Percentiles rank a stretch among this genome's conserved stretches.
Evolutionary conservation across 23 tunicate genomes (phyloP).

Genomic region (Trididemnum miniatum): DNA sequence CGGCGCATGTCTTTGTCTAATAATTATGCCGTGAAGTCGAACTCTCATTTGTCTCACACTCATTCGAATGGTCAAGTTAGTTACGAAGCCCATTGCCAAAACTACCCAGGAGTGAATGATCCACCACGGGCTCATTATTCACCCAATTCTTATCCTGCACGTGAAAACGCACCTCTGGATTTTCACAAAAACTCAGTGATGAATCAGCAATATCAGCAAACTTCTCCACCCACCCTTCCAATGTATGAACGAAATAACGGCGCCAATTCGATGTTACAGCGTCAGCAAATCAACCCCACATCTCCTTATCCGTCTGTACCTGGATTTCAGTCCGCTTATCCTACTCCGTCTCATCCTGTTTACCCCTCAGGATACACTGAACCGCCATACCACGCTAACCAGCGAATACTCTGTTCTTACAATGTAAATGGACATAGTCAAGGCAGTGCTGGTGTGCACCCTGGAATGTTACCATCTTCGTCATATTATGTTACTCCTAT

Average conservation of each 20-base stretch:
- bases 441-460: not conserved
- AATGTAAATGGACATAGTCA: not conserved
- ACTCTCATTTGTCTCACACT: not conserved
- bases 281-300: conserved; percentile 1
- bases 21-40: not conserved
- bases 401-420: not conserved
- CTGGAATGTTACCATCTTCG: not conserved
- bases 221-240: not conserved
- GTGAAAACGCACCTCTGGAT: not conserved
- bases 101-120: not conserved
- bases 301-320: conserved; percentile 9
- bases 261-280: conserved; percentile 2
- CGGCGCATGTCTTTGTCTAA: not conserved
- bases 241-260: conserved; percentile 11
- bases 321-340: not conserved
- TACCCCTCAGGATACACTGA: conserved; percentile 16
- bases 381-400: not conserved
- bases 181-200: not conserved
- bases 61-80: conserved; percentile 13
- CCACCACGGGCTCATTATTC: not conserved
- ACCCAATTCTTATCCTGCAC: not conserved
- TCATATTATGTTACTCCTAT: conserved; percentile 2
- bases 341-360: not conserved
- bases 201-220: conserved; percentile 18
- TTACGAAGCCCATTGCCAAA: not conserved